Conservation (phyloP, 2,888 invertebrate species). For the Iphiclides podalirius region DNA sequence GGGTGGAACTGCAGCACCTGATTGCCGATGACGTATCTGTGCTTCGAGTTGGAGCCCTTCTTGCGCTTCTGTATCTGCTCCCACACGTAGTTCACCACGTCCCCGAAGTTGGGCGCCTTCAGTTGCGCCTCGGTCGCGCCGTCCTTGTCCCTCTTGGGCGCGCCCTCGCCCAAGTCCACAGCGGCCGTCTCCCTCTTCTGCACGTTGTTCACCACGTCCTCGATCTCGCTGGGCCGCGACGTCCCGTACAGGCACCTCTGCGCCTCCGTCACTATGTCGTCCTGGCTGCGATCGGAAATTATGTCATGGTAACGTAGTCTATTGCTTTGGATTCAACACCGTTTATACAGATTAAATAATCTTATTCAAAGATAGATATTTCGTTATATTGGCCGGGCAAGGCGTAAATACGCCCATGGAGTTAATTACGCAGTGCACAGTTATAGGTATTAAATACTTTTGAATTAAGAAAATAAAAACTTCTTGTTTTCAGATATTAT, state of each 20-base stretch:
- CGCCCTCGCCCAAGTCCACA: constrained; percentile 50
- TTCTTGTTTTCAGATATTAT: too few relatives aligned
- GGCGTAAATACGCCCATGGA: too few relatives aligned
- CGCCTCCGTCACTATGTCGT: constrained; percentile 87
- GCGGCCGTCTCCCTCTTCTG: constrained; percentile 56
- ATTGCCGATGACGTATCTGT: constrained; percentile 82
- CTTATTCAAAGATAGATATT: too few relatives aligned
- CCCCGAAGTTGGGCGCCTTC: constrained; percentile 85
- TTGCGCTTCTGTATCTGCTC: constrained; percentile 83
- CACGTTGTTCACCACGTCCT: constrained; percentile 71
- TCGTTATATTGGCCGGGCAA: too few relatives aligned
- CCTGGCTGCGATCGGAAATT: constrained; percentile 75
- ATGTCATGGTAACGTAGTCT: too few relatives aligned
- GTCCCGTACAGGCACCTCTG: constrained; percentile 87
- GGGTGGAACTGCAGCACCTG: constrained; percentile 86
- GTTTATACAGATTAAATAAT: too few relatives aligned
- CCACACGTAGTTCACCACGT: constrained; percentile 86
- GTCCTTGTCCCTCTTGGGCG: constrained; percentile 63
- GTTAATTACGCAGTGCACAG: too few relatives aligned
- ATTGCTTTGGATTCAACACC: too few relatives aligned
- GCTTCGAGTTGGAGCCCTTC: constrained; percentile 76
- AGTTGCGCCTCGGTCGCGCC: constrained; percentile 52
- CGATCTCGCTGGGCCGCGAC: constrained; percentile 73
- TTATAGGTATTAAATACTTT: too few relatives aligned
- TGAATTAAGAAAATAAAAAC: too few relatives aligned